phyloP scores from a whole-genome alignment of 2,888 invertebrate genomes.

The Listrodromus nycthemerus region DNA sequence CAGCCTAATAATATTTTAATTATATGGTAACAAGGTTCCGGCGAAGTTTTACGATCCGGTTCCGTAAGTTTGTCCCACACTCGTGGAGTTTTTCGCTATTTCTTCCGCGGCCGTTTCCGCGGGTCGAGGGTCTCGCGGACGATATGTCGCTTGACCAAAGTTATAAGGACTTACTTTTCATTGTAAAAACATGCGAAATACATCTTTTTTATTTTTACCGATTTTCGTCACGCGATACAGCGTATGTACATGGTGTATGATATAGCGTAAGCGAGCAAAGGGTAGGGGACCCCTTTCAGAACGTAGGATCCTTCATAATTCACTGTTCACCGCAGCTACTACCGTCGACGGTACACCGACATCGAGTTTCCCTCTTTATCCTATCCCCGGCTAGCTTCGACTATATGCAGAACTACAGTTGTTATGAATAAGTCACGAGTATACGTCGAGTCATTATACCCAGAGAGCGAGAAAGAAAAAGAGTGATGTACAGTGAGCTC shows the following conservation, averaged over 20 bases:
- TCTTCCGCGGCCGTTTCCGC: too few species aligned
- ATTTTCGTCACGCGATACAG: conserved; percentile 8
- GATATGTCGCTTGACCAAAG: too few species aligned
- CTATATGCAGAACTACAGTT: conserved; percentile 33
- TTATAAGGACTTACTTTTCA: too few species aligned
- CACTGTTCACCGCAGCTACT: conserved; percentile 51
- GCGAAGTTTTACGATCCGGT: too few species aligned
- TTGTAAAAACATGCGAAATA: too few species aligned
- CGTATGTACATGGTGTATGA: background rate
- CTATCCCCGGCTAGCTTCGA: background rate
- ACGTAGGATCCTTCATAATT: conserved; percentile 59
- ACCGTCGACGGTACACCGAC: conserved; percentile 32
- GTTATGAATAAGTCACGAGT: conserved; percentile 64
- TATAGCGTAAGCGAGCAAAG: conserved; percentile 40
- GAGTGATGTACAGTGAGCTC: conserved; percentile 2
- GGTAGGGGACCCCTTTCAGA: conserved; percentile 63
- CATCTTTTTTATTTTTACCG: background rate
- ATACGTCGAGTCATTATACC: conserved; percentile 63
- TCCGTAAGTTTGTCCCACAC: too few species aligned
- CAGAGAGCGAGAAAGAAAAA: conserved; percentile 26
- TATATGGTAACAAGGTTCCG: too few species aligned
- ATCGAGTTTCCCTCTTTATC: conserved; percentile 58
- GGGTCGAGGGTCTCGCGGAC: too few species aligned
- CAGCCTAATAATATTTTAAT: too few species aligned
- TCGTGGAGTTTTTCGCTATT: too few species aligned